phyloP scores from a whole-genome alignment of 2,888 invertebrate species.

The Pycnomerus fuliginosus region DNA sequence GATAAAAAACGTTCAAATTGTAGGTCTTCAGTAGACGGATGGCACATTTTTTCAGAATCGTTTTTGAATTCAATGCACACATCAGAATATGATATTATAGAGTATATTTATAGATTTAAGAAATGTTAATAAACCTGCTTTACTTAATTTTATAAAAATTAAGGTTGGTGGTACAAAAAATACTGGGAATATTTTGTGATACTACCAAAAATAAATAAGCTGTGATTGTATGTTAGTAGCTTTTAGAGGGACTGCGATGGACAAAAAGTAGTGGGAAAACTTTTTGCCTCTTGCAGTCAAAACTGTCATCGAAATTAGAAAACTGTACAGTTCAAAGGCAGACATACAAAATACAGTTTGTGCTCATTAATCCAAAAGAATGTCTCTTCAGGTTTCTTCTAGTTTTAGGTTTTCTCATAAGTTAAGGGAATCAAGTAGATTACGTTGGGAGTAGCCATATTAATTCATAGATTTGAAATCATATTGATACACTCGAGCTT shows the following conservation, averaged over 20 bases:
- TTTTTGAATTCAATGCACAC: constrained; percentile 9
- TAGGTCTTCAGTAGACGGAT: constrained; percentile 8
- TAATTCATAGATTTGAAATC: constrained; percentile 13
- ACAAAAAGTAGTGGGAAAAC: constrained; percentile 53
- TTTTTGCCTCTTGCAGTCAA: constrained; percentile 45
- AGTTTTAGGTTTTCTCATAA: constrained; percentile 16
- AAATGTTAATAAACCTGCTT: constrained; percentile 29
- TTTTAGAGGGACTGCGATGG: constrained; percentile 35
- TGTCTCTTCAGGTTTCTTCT: constrained; percentile 20
- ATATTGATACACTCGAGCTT: constrained; percentile 35
- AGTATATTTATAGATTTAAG: constrained; percentile 7
- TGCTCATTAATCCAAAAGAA: constrained; percentile 30
- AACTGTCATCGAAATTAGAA: constrained; percentile 31
- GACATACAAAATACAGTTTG: constrained; percentile 36
- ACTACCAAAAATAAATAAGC: constrained; percentile 49
- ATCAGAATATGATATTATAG: constrained; percentile 4
- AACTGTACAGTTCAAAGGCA: constrained; percentile 29
- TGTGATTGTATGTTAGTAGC: constrained; percentile 50
- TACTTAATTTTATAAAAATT: constrained; percentile 41
- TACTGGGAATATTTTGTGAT: constrained; percentile 55
- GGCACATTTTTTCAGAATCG: constrained; percentile 19
- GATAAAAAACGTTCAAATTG: constrained; percentile 20
- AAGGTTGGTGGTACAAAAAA: constrained; percentile 53
- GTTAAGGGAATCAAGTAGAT: constrained; percentile 9
- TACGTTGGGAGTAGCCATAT: constrained; percentile 23